Conservation (phyloP, 2,888 invertebrate genomes). For the Sphaerophoria taeniata region DNA sequence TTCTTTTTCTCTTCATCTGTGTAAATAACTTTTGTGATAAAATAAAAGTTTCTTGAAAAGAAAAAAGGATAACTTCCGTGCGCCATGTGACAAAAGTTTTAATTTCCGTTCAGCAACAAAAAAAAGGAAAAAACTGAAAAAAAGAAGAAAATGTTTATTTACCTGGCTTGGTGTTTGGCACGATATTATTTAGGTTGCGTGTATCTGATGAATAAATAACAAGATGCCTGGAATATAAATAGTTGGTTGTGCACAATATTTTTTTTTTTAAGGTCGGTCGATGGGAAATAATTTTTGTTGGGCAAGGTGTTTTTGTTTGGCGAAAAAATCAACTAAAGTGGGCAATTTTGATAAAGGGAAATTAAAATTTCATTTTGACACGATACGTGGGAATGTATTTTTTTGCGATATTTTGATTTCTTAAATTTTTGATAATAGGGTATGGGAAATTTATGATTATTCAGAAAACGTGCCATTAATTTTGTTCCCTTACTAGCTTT, state of each 20-base stretch:
- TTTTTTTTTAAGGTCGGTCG: not conserved
- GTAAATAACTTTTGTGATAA: not conserved
- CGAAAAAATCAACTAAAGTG: not conserved
- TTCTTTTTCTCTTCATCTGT: not conserved
- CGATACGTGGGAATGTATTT: not conserved
- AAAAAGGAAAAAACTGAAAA: not conserved
- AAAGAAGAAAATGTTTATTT: not conserved
- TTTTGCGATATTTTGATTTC: not conserved
- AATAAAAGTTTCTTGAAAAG: not conserved
- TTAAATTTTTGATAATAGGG: not conserved
- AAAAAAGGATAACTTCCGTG: conserved; percentile 26
- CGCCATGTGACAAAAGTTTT: conserved; percentile 26
- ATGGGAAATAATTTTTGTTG: not conserved
- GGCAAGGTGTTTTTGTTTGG: not conserved
- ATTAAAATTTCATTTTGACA: not conserved
- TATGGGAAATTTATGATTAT: not conserved
- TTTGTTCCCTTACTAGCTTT: too few species aligned
- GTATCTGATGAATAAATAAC: conserved; percentile 24
- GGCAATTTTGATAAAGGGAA: not conserved
- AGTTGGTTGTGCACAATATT: not conserved
- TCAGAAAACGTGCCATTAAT: not conserved
- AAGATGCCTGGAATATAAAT: conserved; percentile 15
- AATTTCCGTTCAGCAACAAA: conserved; percentile 11
- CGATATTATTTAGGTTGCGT: conserved; percentile 36
- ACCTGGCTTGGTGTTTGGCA: conserved; percentile 16